These are phyloP conservation scores for Trachymyrmex cornetzi DNA, from an alignment of 1,140 invertebrate genomes.

Conservation along the genomic window DNA sequence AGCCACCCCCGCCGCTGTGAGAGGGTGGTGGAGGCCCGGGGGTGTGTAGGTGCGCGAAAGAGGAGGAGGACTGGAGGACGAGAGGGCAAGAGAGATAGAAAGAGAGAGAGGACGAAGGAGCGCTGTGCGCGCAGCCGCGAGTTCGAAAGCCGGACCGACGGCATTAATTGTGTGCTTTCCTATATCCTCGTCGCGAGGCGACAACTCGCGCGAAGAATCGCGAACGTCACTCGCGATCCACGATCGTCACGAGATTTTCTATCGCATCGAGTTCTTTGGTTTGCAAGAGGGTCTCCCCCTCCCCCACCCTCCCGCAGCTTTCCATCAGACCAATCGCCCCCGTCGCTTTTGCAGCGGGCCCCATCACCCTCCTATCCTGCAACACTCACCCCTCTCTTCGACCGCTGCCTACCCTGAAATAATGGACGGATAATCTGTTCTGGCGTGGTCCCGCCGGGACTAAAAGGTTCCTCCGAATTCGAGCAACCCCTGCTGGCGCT, in stretches of 20 bases:
- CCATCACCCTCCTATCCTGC: neutral
- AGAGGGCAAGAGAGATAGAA: constrained; percentile 43
- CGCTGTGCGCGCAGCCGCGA: constrained; percentile 78
- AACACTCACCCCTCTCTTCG: neutral
- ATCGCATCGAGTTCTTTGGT: constrained; percentile 5
- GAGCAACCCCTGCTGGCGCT: neutral
- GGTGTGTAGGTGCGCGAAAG: constrained; percentile 40
- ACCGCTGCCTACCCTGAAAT: constrained; percentile 68
- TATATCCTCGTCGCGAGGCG: constrained; percentile 32
- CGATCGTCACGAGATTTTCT: constrained; percentile 16
- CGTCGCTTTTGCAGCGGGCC: constrained; percentile 16
- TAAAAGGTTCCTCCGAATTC: constrained; percentile 77
- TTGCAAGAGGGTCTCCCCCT: constrained; percentile 11
- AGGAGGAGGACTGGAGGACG: constrained; percentile 49
- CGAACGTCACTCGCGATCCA: neutral
- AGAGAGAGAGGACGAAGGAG: constrained; percentile 53
- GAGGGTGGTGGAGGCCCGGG: constrained; percentile 59
- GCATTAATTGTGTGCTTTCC: constrained; percentile 78
- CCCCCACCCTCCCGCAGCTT: neutral
- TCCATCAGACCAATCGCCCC: constrained; percentile 49
- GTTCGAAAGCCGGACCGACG: constrained; percentile 72
- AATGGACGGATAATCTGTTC: constrained; percentile 79
- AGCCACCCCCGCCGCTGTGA: constrained; percentile 76
- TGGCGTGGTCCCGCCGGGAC: constrained; percentile 70
- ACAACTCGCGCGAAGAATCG: constrained; percentile 10